Base-by-base conservation (phyloP, 2,888 invertebrate species). In the Azorinus chamasolen region DNA sequence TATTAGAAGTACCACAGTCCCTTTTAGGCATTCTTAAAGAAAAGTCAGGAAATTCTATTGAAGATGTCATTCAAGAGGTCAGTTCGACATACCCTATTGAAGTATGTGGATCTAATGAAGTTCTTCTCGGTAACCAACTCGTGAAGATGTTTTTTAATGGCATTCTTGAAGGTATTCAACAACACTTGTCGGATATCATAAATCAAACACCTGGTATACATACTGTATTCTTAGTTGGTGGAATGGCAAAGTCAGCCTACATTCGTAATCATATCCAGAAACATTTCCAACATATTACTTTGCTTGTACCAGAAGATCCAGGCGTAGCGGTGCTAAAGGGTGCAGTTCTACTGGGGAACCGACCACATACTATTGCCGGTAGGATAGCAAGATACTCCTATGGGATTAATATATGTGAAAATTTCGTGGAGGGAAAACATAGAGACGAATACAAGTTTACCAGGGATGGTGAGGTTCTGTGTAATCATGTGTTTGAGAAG, bases 331-430 rank as follows among this genome's bases (percentile, higher is more conserved):
- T 69, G 3, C 32, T 69, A 18, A 50, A 59, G 18, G 68, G 68
- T 1, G 59, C 68, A 0, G 61, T 69, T 18, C 50, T 69, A n/a
- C 32, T 41, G 14, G 68, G 68, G 22, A 50, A 58, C n/a, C 41
- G 43, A 16, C 68, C 68, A 25, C 51, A 50, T 6, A 61, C 59
- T 1, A 69, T 69, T 22, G 68, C 58, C 32, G 50, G 43, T 1
- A 18, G 68, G 20, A 69, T 69, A 20, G 58, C 58, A 25, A 51
- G 62, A 12, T 62, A 55, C 25, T 62, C 70, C 8, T 70, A 70
- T 22, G 70, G 70, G 0, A 45, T 70, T 22, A 54, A 62, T 27
- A 51, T 59, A 22, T 45, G 54, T 10, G 62, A 62, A 41, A 45
- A 32, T 18, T 70, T 70, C 20, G 45, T 55, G 16, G 41, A 18